Evolutionary conservation across 2,888 invertebrate species (phyloP), one percentile per base, ranked within the genome.

Genomic region (Acronicta leporina): DNA sequence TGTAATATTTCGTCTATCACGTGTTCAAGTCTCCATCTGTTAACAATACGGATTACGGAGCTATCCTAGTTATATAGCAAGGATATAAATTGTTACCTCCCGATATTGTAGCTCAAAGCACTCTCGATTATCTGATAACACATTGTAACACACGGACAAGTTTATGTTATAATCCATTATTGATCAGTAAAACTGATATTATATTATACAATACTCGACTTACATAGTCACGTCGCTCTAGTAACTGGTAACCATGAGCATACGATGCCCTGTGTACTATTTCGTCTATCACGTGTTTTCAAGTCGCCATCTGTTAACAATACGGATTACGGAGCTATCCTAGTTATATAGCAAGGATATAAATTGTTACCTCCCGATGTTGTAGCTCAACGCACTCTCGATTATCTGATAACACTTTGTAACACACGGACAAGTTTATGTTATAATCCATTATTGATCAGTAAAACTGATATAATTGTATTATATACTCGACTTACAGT

Each of bases 1-100:
- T 20, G 10, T 30, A 30, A 9, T 30, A 9, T 30, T 9, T 30
- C 1, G 30, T 30, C 30, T 9, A 30, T 10, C 5, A 2, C 10
- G 30, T 8, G 30, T 10, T 30, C 8, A 30, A 30, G 3, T 30
- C 30, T 0, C 41, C 9, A 56, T 35, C 66, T 67, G 67, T 57
- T 30, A 71, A 67, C 44, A 65, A 67, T 41, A 65, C 15, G 15
- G 9, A 57, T 71, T 65, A 67, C 27, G 51, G 7, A 33, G 30
- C 44, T 64, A 67, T 44, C 15, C 66, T 71, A 64, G 16, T 27
- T 50, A 47, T 13, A 9, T 10, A 16, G 44, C 9, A 8, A 63
- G 2, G 20, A 33, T 14, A 48, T 9, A 45, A 38, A 30, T 35
- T 15, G 16, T 53, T 62, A 68, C 49, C n/a, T n/a, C n/a, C n/a